Evolutionary conservation across 2,888 invertebrate genomes (phyloP).

Genomic region (Ceramica pisi): DNA sequence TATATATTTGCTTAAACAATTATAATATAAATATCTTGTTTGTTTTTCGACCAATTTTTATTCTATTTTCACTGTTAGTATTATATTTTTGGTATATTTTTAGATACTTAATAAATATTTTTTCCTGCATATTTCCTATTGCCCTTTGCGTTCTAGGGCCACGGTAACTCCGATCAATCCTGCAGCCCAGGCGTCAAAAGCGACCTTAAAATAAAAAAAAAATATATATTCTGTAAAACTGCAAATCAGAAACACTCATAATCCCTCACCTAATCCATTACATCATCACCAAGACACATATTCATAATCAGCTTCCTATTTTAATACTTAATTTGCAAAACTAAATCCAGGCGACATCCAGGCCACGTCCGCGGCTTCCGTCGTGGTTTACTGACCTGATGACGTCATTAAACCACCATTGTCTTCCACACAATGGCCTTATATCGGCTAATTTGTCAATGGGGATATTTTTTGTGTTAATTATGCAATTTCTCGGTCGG

Average conservation of each 20-base stretch:
- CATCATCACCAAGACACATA: conserved; percentile 35
- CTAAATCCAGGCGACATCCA: conserved; percentile 55
- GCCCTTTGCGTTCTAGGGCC: no score
- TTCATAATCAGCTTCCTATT: conserved; percentile 46
- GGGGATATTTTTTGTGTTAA: conserved; percentile 73
- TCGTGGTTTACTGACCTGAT: conserved; percentile 66
- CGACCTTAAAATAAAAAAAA: no score
- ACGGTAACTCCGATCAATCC: no score
- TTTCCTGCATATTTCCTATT: no score
- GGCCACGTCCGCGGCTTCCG: conserved; percentile 67
- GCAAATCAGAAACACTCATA: neutral
- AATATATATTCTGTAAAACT: neutral
- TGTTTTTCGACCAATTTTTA: no score
- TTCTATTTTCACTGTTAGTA: no score
- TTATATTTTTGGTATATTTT: no score
- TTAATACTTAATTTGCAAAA: conserved; percentile 48
- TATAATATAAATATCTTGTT: no score
- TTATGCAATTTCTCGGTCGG: conserved; percentile 65
- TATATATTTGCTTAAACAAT: no score
- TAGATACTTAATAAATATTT: no score
- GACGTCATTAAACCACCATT: conserved; percentile 74
- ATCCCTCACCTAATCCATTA: conserved; percentile 17
- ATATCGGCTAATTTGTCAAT: conserved; percentile 75
- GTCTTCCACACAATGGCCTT: conserved; percentile 83
- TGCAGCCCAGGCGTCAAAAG: no score